Evolutionary conservation across 2,113 vertebrate species (phyloP).

Genomic region (Sinocyclocheilus rhinocerous): DNA sequence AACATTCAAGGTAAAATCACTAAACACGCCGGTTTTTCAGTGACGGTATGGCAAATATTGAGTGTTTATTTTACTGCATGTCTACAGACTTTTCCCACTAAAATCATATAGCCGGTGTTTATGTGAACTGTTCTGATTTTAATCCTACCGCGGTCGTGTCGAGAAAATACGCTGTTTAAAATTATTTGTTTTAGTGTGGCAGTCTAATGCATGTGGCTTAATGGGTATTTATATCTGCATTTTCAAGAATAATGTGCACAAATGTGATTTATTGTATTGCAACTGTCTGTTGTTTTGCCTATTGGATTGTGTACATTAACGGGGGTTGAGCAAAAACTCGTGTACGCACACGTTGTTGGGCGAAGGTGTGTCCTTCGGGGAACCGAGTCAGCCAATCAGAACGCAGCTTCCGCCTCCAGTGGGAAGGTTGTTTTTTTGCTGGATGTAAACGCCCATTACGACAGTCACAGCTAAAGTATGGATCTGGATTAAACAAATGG

Average conservation of each 20-base stretch:
- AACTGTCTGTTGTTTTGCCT: conserved; percentile 1
- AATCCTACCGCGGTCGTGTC: conserved; percentile 20
- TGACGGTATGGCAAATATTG: background rate
- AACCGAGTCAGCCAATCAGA: conserved; percentile 67
- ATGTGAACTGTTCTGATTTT: conserved; percentile 2
- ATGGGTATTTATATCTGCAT: background rate
- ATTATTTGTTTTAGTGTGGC: background rate
- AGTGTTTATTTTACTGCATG: background rate
- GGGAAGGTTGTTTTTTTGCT: conserved; percentile 75
- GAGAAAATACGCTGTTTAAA: background rate
- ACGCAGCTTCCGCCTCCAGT: conserved; percentile 53
- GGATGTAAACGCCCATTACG: conserved; percentile 62
- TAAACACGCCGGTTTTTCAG: background rate
- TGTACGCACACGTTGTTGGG: conserved; percentile 76
- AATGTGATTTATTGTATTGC: background rate
- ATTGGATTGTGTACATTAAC: conserved; percentile 23
- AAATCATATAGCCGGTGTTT: background rate
- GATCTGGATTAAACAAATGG: conserved; percentile 52
- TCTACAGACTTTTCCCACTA: background rate
- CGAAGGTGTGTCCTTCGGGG: conserved; percentile 67
- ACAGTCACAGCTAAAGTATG: conserved; percentile 54
- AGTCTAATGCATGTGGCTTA: background rate
- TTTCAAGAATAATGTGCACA: background rate
- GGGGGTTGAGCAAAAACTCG: conserved; percentile 71
- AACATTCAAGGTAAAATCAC: conserved; percentile 6